Conservation (phyloP, 2,113 vertebrate genomes). For the Callospermophilus lateralis region DNA sequence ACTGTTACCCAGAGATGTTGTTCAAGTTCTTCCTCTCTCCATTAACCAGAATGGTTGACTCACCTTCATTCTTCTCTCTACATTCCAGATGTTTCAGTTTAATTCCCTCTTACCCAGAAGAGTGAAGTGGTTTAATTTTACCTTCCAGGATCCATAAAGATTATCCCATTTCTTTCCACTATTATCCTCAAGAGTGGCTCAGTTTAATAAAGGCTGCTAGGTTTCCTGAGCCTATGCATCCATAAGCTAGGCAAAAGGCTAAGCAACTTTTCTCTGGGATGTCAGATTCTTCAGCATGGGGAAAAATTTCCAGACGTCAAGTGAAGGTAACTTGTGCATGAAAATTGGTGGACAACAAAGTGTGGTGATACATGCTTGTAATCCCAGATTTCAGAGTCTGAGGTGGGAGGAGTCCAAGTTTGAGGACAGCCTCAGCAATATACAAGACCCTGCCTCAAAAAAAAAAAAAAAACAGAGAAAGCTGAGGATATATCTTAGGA, state of each 20-base stretch:
- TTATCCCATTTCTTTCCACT: constrained; percentile 16
- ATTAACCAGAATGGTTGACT: background rate
- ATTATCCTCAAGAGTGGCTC: background rate
- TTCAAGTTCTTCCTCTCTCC: background rate
- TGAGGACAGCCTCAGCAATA: background rate
- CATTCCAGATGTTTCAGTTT: background rate
- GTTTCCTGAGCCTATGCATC: background rate
- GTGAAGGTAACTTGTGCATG: background rate
- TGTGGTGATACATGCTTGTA: background rate
- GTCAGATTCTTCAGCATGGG: background rate
- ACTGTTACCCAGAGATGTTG: background rate
- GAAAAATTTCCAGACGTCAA: constrained; percentile 6
- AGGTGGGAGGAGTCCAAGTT: background rate
- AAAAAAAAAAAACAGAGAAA: background rate
- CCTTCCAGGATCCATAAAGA: background rate
- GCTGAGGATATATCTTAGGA: background rate
- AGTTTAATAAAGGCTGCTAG: background rate
- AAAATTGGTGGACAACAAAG: background rate
- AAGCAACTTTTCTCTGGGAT: background rate
- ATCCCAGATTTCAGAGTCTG: background rate
- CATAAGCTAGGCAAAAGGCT: background rate
- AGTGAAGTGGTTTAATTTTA: background rate
- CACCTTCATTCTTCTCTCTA: background rate
- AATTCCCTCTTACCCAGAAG: constrained; percentile 22
- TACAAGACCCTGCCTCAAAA: background rate